These are phyloP conservation scores for Thera britannica DNA, from an alignment of 2,888 invertebrate genomes.

Conservation along the genomic window DNA sequence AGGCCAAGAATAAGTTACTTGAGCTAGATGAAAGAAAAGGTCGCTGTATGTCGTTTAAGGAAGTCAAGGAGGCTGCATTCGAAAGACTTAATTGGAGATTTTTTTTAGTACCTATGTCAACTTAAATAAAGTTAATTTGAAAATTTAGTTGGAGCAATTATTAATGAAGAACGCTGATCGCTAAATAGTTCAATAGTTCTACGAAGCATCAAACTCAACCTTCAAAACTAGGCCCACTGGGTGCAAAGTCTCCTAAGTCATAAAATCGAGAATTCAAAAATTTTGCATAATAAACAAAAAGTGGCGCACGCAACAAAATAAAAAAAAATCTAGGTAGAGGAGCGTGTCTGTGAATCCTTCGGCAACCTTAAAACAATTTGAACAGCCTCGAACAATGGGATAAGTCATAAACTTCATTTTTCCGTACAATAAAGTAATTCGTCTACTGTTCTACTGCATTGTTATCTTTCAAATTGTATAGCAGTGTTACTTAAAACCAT, in stretches of 20 bases:
- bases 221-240: constrained; percentile 22
- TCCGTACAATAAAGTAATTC: constrained; percentile 74
- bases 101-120: too few relatives aligned
- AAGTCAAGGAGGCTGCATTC: too few relatives aligned
- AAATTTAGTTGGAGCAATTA: too few relatives aligned
- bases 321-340: constrained; percentile 43
- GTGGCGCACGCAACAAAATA: constrained; percentile 55
- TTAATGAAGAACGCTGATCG: not conserved
- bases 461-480: constrained; percentile 79
- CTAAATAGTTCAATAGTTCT: constrained; percentile 10
- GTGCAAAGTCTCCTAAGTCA: constrained; percentile 44
- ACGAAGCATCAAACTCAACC: constrained; percentile 12
- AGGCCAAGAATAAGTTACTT: too few relatives aligned
- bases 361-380: constrained; percentile 66
- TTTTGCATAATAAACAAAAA: constrained; percentile 60
- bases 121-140: too few relatives aligned
- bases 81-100: too few relatives aligned
- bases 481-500: constrained; percentile 60
- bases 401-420: constrained; percentile 72
- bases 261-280: constrained; percentile 47
- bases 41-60: too few relatives aligned
- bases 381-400: constrained; percentile 58
- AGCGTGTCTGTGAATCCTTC: constrained; percentile 53
- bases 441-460: constrained; percentile 75
- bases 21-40: too few relatives aligned